Evolutionary conservation across 2,797 vertebrate genomes (phyloP).

Genomic region (Urosaurus nigricauda): DNA sequence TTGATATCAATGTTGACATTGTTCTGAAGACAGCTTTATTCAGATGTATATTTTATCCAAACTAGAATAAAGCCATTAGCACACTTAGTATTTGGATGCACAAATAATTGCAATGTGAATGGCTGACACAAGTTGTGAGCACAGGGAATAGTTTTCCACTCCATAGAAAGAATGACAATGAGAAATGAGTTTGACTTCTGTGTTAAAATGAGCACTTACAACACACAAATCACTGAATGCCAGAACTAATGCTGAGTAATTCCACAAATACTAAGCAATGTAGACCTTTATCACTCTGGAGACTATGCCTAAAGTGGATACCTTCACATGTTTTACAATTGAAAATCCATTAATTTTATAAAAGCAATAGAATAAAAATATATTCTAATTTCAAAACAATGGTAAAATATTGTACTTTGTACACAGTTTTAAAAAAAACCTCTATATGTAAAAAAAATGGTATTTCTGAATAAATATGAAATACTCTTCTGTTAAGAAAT

Average conservation of each 20-base stretch:
- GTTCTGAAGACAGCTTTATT: constrained; percentile 80
- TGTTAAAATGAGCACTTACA: constrained; percentile 64
- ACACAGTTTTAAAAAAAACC: not conserved
- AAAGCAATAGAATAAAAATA: too few relatives aligned
- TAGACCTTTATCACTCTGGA: not conserved
- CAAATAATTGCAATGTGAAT: constrained; percentile 79
- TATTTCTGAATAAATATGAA: not conserved
- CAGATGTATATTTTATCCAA: constrained; percentile 84
- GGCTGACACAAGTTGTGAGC: constrained; percentile 64
- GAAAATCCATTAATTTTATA: not conserved
- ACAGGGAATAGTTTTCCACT: constrained; percentile 51
- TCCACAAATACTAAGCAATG: not conserved
- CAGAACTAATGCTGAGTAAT: not conserved
- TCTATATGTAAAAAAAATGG: too few relatives aligned
- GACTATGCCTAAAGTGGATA: constrained; percentile 12
- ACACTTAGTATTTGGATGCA: constrained; percentile 76
- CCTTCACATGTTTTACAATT: constrained; percentile 15
- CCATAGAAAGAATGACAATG: constrained; percentile 76
- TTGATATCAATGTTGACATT: constrained; percentile 78
- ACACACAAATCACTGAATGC: constrained; percentile 66
- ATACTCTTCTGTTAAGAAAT: not conserved
- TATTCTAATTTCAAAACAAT: not conserved
- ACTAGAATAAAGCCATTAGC: constrained; percentile 82
- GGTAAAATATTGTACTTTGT: not conserved
- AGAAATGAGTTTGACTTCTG: constrained; percentile 77